Evolutionary conservation across 2,797 vertebrate species (phyloP).

Genomic region (Halcyon chelicuti): DNA sequence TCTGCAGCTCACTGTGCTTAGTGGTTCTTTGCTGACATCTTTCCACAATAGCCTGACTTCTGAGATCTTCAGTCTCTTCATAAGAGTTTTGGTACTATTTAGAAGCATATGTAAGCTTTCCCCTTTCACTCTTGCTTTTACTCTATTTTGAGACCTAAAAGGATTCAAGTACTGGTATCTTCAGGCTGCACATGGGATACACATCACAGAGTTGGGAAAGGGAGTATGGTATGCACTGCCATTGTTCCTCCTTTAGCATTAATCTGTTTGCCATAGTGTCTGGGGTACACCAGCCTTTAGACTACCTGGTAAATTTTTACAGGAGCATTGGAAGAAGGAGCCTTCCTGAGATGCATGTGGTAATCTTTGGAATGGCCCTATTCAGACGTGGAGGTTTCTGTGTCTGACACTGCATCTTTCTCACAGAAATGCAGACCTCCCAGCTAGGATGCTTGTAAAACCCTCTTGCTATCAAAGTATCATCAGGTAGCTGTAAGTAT

Average conservation of each 20-base stretch:
- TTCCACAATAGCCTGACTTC: background rate
- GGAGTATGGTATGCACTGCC: background rate
- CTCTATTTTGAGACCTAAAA: background rate
- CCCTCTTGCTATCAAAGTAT: background rate
- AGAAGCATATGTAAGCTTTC: background rate
- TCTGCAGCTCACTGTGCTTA: background rate
- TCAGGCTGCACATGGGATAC: fast-evolving
- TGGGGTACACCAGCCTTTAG: background rate
- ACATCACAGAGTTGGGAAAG: background rate
- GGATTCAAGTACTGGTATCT: background rate
- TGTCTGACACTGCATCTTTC: background rate
- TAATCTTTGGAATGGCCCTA: background rate
- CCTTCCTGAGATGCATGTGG: background rate
- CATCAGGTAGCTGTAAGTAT: background rate
- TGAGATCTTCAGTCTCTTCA: background rate
- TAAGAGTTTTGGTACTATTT: background rate
- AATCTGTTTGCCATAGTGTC: background rate
- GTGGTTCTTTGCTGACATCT: background rate
- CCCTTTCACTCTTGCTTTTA: background rate
- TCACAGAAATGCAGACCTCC: background rate
- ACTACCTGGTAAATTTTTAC: background rate
- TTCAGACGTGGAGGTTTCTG: background rate
- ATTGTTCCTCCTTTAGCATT: background rate
- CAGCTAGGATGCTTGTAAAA: background rate
- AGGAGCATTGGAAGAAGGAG: background rate